A percentile compares a stretch with the other conserved stretches of the same genome.
Evolutionary conservation across 2,113 vertebrate species (phyloP).

Genomic region (Leptobrachium ailaonicum): DNA sequence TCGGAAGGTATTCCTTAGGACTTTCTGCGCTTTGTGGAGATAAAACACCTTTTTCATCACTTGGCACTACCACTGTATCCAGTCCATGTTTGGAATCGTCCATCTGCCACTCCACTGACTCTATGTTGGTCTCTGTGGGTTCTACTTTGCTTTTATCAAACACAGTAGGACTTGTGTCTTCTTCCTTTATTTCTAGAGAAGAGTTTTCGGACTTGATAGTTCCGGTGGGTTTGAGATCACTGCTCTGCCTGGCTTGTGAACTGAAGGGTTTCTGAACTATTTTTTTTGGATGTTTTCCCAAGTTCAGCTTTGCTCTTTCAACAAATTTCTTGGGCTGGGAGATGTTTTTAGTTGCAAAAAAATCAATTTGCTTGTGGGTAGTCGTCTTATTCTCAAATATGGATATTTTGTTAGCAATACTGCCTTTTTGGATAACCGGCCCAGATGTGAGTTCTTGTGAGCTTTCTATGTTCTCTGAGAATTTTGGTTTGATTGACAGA

Average conservation of each 20-base stretch:
- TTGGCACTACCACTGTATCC: background rate
- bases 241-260: slow-evolving; percentile 51
- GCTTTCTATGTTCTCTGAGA: slow-evolving; percentile 61
- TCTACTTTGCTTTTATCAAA: background rate
- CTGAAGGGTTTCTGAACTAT: slow-evolving; percentile 62
- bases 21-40: slow-evolving; percentile 8
- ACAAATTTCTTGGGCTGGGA: slow-evolving; percentile 67
- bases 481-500: slow-evolving; percentile 70
- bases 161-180: slow-evolving; percentile 37
- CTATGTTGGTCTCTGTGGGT: background rate
- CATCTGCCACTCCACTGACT: slow-evolving; percentile 4
- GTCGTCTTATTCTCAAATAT: slow-evolving; percentile 76
- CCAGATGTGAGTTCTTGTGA: slow-evolving; percentile 63
- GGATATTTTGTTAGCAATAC: slow-evolving; percentile 78
- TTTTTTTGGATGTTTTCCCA: slow-evolving; percentile 70
- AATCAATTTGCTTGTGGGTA: slow-evolving; percentile 64
- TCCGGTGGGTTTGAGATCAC: slow-evolving; percentile 58
- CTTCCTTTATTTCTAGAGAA: slow-evolving; percentile 55
- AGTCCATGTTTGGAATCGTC: slow-evolving; percentile 49
- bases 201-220: slow-evolving; percentile 55
- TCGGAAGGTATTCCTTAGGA: background rate
- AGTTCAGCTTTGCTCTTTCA: slow-evolving; percentile 74
- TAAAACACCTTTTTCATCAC: slow-evolving; percentile 7
- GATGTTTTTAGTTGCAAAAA: slow-evolving; percentile 59
- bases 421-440: slow-evolving; percentile 71